These are phyloP conservation scores for Cydia strobilella DNA, from an alignment of 1,140 invertebrate species.

Conservation along the genomic window DNA sequence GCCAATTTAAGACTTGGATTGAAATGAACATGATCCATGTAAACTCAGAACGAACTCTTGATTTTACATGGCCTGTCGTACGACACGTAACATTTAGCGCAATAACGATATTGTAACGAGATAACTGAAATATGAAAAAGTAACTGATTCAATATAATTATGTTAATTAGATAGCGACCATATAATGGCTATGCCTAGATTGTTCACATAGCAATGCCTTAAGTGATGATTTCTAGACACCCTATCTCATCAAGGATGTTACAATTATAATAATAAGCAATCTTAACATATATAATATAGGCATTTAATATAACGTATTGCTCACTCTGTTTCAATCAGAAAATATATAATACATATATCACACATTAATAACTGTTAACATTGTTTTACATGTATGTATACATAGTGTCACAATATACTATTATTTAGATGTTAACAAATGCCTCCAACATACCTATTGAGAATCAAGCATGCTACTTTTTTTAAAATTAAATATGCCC, in stretches of 20 bases:
- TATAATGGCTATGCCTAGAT: slow-evolving; percentile 45
- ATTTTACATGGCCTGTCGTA: slow-evolving; percentile 41
- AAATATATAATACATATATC: slow-evolving; percentile 47
- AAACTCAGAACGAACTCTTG: slow-evolving; percentile 55
- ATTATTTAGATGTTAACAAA: slow-evolving; percentile 32
- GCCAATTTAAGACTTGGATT: slow-evolving; percentile 47
- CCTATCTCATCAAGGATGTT: slow-evolving; percentile 31
- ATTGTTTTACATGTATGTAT: slow-evolving; percentile 35
- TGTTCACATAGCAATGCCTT: slow-evolving; percentile 50
- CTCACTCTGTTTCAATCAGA: slow-evolving; percentile 48
- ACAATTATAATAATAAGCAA: slow-evolving; percentile 31
- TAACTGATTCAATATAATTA: slow-evolving; percentile 41
- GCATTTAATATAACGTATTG: slow-evolving; percentile 47
- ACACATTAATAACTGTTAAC: slow-evolving; percentile 41
- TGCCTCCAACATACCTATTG: not conserved
- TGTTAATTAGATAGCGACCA: slow-evolving; percentile 39
- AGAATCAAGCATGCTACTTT: not conserved
- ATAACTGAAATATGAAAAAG: slow-evolving; percentile 55
- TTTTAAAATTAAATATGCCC: too few species aligned
- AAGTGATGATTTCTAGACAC: slow-evolving; percentile 42
- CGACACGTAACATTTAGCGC: slow-evolving; percentile 41
- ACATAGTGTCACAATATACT: slow-evolving; percentile 27
- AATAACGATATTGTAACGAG: slow-evolving; percentile 44
- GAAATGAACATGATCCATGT: slow-evolving; percentile 46
- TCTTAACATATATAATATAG: slow-evolving; percentile 38